Evolutionary conservation across 2,888 invertebrate species (phyloP), one percentile per base, ranked within the genome.

Genomic region (Cataglyphis albicans): DNA sequence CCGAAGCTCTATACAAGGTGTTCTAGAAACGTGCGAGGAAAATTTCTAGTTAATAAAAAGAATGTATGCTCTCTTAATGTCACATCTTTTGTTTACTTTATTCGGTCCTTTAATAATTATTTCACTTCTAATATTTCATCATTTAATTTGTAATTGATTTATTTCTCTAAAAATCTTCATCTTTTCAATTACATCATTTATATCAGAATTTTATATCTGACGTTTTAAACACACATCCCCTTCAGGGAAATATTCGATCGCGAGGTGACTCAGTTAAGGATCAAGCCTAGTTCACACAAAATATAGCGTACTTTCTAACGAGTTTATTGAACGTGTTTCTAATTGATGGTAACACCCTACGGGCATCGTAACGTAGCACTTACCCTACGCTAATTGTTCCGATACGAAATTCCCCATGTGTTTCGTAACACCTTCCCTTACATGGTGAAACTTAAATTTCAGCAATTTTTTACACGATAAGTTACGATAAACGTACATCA

Each of bases 251-350:
- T 52, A 32, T 70, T 57, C 21, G n/a, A 41, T 57, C 41, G 25
- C 32, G 18, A 78, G 32, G 32, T 29, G 57, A 57, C 21, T 68
- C 32, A n/a, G 38, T 57, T 76, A 67, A 76, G 67, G 67, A 44
- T 78, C 59, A 48, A 72, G 59, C 59, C 59, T 48, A 61, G 59
- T 72, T 64, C 44, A n/a, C 32, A 57, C 29, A 32, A 44, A 80
- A n/a, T 52, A 80, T 48, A 35, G 72, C 44, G 78, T 80, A 72
- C 61, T 32, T 80, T 80, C 72, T 61, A 80, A 80, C 72, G 35
- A 80, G 78, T 80, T 80, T 72, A 80, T 80, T 70, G 70, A 70
- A 78, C 70, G 48, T 48, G 72, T 25, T 72, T 48, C 35, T 78
- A 78, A 78, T 70, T 78, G 70, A 59, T 44, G 59, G 59, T 59